Percentiles rank a stretch among this genome's conserved stretches.
phyloP scores from a whole-genome alignment of 2,888 invertebrate species.

The Aphidius colemani region DNA sequence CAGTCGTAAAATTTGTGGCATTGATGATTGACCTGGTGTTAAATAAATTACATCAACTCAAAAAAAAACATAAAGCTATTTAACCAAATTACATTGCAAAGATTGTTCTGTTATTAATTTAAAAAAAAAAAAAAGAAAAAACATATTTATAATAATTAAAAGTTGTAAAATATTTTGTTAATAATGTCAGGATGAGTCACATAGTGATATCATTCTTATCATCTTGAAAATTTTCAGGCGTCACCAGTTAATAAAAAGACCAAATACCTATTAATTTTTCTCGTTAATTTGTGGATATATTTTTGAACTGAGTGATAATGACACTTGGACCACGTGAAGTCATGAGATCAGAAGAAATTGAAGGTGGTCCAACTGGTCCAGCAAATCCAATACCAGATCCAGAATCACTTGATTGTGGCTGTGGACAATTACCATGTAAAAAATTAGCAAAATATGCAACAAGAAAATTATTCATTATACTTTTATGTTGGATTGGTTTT shows the following conservation, averaged over 20 bases:
- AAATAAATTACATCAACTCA: no score
- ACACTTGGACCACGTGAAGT: slow-evolving; percentile 50
- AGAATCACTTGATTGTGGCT: slow-evolving; percentile 55
- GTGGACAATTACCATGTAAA: slow-evolving; percentile 49
- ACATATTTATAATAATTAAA: no score
- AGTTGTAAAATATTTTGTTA: no score
- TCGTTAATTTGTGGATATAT: background rate
- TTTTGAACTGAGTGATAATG: slow-evolving; percentile 38
- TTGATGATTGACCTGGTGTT: no score
- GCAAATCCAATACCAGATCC: slow-evolving; percentile 50
- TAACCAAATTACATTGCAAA: no score
- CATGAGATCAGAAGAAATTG: slow-evolving; percentile 50
- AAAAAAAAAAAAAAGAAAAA: no score
- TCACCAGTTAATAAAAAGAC: no score
- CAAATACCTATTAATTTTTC: background rate
- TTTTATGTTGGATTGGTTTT: slow-evolving; percentile 50
- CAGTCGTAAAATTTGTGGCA: no score
- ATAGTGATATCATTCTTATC: background rate
- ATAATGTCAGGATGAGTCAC: background rate
- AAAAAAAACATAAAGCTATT: no score
- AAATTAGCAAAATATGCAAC: slow-evolving; percentile 55
- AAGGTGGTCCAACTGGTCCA: slow-evolving; percentile 50
- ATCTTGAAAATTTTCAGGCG: background rate
- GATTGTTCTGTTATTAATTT: no score
- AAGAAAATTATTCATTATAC: slow-evolving; percentile 46